Conservation (phyloP, 2,888 invertebrate species). For the Osmoderma eremita region DNA sequence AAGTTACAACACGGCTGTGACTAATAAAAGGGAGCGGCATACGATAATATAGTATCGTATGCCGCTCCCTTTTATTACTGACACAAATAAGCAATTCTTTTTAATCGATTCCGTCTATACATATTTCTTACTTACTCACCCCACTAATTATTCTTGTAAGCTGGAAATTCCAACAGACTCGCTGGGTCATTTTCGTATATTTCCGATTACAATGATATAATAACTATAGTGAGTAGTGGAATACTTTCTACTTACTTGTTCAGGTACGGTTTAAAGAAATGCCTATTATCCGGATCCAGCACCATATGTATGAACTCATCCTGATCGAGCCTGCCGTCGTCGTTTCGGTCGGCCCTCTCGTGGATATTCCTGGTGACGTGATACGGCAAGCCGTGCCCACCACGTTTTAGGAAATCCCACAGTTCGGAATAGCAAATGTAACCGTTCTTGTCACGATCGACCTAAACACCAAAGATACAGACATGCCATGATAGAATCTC, state of each 20-base stretch:
- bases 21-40: too few species aligned
- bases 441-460: constrained; percentile 78
- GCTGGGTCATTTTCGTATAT: neutral
- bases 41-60: too few species aligned
- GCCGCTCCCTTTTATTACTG: too few species aligned
- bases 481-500: neutral
- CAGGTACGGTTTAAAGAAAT: constrained; percentile 64
- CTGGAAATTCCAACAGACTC: neutral
- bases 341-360: constrained; percentile 71
- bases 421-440: constrained; percentile 75
- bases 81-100: too few species aligned
- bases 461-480: constrained; percentile 63
- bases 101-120: too few species aligned
- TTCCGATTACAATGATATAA: neutral
- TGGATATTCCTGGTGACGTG: constrained; percentile 75
- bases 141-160: too few species aligned
- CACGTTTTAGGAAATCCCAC: constrained; percentile 69
- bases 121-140: too few species aligned
- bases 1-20: too few species aligned
- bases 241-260: constrained; percentile 67
- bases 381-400: constrained; percentile 74
- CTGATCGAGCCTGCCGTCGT: constrained; percentile 75
- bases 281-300: constrained; percentile 64
- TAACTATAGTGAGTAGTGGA: neutral
- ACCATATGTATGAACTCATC: constrained; percentile 80